Conservation (phyloP, 2,797 vertebrate genomes). For the Fistularia tabacaria region DNA sequence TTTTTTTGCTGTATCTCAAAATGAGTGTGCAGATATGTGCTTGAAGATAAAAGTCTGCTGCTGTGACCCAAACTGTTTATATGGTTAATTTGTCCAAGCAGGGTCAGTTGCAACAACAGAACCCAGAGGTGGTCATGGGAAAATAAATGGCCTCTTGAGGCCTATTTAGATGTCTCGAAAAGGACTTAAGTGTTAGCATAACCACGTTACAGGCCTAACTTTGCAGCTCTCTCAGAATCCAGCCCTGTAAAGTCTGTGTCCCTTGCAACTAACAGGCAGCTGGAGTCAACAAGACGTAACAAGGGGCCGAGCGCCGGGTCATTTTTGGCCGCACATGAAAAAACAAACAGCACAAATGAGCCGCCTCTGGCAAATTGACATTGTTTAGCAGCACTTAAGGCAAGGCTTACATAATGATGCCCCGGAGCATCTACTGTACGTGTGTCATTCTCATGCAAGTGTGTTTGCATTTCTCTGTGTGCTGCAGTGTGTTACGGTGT, state of each 20-base stretch:
- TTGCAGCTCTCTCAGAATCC: constrained; percentile 5
- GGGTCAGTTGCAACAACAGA: constrained; percentile 28
- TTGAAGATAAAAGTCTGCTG: constrained; percentile 13
- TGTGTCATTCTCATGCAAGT: not conserved
- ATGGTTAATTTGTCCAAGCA: constrained; percentile 25
- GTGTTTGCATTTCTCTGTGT: constrained; percentile 22
- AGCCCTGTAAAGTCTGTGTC: not conserved
- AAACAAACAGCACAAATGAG: constrained; percentile 5
- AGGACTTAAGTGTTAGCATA: not conserved
- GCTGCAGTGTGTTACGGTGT: not conserved
- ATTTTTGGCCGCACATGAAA: constrained; percentile 3
- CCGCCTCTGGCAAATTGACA: not conserved
- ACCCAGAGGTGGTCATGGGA: constrained; percentile 24
- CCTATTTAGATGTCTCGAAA: not conserved
- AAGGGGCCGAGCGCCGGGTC: not conserved
- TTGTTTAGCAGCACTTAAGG: constrained; percentile 12
- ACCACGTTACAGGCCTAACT: not conserved
- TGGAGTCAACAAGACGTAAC: too few species aligned
- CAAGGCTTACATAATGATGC: constrained; percentile 17
- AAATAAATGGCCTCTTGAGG: constrained; percentile 14
- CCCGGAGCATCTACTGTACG: constrained; percentile 6
- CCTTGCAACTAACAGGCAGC: constrained; percentile 5
- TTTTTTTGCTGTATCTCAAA: not conserved
- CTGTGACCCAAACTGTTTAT: constrained; percentile 2
- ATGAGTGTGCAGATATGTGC: not conserved